These are phyloP conservation scores for Ellobius talpinus DNA, from an alignment of 2,113 vertebrate species.

Conservation along the genomic window DNA sequence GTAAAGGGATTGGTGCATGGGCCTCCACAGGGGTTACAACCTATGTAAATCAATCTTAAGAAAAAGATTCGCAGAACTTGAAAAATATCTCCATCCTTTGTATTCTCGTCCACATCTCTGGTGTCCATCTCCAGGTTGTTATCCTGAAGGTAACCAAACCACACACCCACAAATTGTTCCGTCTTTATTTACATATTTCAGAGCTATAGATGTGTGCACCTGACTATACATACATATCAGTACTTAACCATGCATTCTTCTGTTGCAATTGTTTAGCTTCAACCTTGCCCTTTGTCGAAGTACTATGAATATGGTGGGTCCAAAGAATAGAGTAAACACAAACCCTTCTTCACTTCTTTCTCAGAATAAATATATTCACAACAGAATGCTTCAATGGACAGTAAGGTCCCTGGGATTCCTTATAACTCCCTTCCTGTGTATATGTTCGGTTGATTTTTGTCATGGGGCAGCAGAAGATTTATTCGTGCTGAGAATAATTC, in stretches of 20 bases:
- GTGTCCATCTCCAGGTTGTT: background rate
- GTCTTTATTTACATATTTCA: slow-evolving; percentile 41
- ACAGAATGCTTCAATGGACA: slow-evolving; percentile 35
- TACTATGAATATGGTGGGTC: background rate
- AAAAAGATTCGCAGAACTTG: slow-evolving; percentile 33
- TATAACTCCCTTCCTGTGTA: background rate
- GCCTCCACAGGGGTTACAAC: background rate
- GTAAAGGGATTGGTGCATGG: background rate
- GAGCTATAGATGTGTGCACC: background rate
- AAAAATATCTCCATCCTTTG: background rate
- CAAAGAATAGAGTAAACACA: slow-evolving; percentile 47
- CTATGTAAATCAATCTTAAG: slow-evolving; percentile 8
- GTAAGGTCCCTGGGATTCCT: background rate
- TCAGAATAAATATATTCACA: slow-evolving; percentile 28
- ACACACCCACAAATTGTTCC: slow-evolving; percentile 23
- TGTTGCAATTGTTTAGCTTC: slow-evolving; percentile 27
- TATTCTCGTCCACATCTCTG: background rate
- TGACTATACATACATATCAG: background rate
- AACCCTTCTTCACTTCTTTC: background rate
- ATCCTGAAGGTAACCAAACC: background rate
- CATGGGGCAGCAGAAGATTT: background rate
- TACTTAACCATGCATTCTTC: background rate
- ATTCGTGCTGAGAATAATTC: slow-evolving; percentile 36
- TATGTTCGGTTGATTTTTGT: slow-evolving; percentile 52
- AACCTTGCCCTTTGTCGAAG: slow-evolving; percentile 22